Conservation (phyloP, 2,888 invertebrate species). For the Osmoderma eremita region DNA sequence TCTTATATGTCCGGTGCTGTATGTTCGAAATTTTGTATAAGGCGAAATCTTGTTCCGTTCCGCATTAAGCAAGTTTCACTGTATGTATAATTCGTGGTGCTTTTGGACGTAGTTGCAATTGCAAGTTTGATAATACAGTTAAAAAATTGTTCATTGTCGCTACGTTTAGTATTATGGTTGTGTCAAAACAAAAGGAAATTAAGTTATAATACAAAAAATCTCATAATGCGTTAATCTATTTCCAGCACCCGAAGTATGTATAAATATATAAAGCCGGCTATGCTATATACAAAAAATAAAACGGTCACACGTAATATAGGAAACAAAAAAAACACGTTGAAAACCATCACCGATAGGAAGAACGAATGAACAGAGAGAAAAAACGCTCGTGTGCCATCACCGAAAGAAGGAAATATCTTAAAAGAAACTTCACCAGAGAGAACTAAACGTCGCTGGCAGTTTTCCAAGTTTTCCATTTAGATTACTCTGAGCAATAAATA, state of each 20-base stretch:
- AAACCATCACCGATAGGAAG: constrained; percentile 40
- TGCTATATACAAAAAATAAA: constrained; percentile 42
- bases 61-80: too few species aligned
- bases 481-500: constrained; percentile 31
- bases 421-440: constrained; percentile 7
- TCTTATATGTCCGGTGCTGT: too few species aligned
- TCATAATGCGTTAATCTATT: constrained; percentile 12
- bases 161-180: constrained; percentile 18
- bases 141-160: constrained; percentile 23
- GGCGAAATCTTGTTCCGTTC: too few species aligned
- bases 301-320: constrained; percentile 16
- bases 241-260: constrained; percentile 41
- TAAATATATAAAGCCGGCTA: constrained; percentile 41
- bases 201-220: not conserved
- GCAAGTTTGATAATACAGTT: not conserved
- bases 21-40: too few species aligned
- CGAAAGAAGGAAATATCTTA: constrained; percentile 20
- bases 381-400: constrained; percentile 16
- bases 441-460: constrained; percentile 25
- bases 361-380: constrained; percentile 12
- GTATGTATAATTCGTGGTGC: too few species aligned
- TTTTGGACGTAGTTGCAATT: too few species aligned
- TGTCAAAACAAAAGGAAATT: constrained; percentile 26
- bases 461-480: constrained; percentile 32
- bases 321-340: constrained; percentile 39